Conservation (phyloP, 1,140 invertebrate genomes). For the Laupala kohalensis region DNA sequence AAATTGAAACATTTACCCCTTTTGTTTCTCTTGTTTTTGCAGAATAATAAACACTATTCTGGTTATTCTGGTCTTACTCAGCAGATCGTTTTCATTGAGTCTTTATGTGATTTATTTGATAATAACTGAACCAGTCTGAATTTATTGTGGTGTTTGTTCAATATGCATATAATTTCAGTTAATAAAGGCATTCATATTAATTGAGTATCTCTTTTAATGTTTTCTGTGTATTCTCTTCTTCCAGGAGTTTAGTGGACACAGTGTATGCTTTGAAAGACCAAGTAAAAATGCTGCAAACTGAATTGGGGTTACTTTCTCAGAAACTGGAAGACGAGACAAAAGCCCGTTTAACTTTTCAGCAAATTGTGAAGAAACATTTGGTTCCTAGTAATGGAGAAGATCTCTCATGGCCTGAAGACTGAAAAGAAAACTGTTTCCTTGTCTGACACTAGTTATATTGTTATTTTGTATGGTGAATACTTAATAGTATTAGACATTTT, state of each 20-base stretch:
- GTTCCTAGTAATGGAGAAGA: slow-evolving; percentile 5
- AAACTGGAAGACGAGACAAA: slow-evolving; percentile 36
- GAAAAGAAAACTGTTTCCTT: background rate
- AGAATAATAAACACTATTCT: no score
- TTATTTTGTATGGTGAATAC: background rate
- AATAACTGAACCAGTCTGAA: no score
- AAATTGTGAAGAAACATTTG: slow-evolving; percentile 17
- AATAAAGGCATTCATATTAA: background rate
- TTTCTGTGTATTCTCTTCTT: slow-evolving; percentile 16
- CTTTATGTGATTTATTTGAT: no score
- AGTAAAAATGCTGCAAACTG: slow-evolving; percentile 40
- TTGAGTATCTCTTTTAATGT: slow-evolving; percentile 10
- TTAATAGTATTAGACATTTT: background rate
- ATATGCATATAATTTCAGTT: no score
- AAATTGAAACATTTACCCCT: no score
- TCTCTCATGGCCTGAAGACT: slow-evolving; percentile 12
- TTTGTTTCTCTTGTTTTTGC: no score
- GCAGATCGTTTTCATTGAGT: no score
- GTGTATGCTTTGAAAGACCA: slow-evolving; percentile 53
- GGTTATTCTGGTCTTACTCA: no score
- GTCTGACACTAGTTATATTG: background rate
- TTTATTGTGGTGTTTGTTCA: no score
- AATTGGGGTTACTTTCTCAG: slow-evolving; percentile 30
- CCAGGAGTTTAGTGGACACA: slow-evolving; percentile 50
- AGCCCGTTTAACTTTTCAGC: slow-evolving; percentile 30